phyloP scores from a whole-genome alignment of 2,888 invertebrate genomes.

The Limulus polyphemus region DNA sequence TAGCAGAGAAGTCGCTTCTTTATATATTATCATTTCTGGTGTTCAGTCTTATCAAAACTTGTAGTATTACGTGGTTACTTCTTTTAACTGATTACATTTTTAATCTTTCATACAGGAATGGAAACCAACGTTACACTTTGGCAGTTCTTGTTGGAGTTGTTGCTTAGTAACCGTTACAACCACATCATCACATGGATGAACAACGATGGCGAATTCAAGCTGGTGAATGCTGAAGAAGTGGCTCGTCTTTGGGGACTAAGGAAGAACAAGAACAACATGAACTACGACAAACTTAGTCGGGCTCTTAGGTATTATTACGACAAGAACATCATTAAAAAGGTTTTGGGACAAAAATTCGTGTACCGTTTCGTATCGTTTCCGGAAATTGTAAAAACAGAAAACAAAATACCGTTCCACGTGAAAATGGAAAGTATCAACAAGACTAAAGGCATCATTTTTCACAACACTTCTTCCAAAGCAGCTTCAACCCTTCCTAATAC shows the following conservation, averaged over 20 bases:
- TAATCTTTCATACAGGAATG: constrained; percentile 29
- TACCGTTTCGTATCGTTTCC: constrained; percentile 45
- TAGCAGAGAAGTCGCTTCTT: too few relatives aligned
- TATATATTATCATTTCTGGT: too few relatives aligned
- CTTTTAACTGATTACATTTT: neutral
- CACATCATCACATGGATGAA: constrained; percentile 49
- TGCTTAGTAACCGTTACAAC: constrained; percentile 42
- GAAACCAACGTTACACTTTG: constrained; percentile 47
- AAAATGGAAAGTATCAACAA: constrained; percentile 40
- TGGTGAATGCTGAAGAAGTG: constrained; percentile 46
- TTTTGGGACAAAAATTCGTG: constrained; percentile 47
- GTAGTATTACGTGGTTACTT: neutral
- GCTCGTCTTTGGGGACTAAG: constrained; percentile 48
- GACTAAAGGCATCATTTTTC: neutral
- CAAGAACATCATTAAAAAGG: constrained; percentile 48
- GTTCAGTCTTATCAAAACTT: too few relatives aligned
- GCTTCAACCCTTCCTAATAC: too few relatives aligned
- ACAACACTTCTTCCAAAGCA: too few relatives aligned
- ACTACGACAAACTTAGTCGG: constrained; percentile 49
- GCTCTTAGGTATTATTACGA: constrained; percentile 49
- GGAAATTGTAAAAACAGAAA: constrained; percentile 43
- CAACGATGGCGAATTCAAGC: constrained; percentile 48
- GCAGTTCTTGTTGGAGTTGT: constrained; percentile 49
- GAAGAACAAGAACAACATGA: constrained; percentile 50
- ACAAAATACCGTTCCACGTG: constrained; percentile 41